Conservation (phyloP, 1,140 invertebrate genomes). For the Plectrocnemia conspersa region DNA sequence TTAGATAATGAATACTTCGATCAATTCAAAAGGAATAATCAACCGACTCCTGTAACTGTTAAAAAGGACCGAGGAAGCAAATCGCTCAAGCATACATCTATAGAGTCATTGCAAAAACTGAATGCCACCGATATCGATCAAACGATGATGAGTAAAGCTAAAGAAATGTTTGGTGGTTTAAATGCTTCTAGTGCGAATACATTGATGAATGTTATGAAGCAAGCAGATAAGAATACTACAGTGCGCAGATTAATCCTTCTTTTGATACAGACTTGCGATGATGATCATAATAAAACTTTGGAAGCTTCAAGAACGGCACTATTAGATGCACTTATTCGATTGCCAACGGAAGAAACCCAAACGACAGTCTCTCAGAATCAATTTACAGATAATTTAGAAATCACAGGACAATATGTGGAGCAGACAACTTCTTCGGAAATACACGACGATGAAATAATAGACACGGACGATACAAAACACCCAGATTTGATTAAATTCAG, state of each 20-base stretch:
- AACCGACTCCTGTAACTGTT: slow-evolving; percentile 34
- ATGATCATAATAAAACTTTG: slow-evolving; percentile 61
- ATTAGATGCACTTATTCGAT: slow-evolving; percentile 61
- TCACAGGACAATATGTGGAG: slow-evolving; percentile 33
- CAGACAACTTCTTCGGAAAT: slow-evolving; percentile 37
- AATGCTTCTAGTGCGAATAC: slow-evolving; percentile 70
- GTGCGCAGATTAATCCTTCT: slow-evolving; percentile 69
- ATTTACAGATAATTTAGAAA: slow-evolving; percentile 25
- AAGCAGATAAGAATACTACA: slow-evolving; percentile 70
- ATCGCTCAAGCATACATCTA: slow-evolving; percentile 22
- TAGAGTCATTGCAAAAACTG: slow-evolving; percentile 28
- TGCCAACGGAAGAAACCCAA: slow-evolving; percentile 53
- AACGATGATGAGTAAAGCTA: slow-evolving; percentile 61
- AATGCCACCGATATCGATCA: slow-evolving; percentile 41
- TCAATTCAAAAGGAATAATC: slow-evolving; percentile 35
- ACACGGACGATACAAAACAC: slow-evolving; percentile 30
- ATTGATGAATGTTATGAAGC: slow-evolving; percentile 72
- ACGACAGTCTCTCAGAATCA: slow-evolving; percentile 46
- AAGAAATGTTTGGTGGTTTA: slow-evolving; percentile 68
- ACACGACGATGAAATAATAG: slow-evolving; percentile 38
- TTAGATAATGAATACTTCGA: slow-evolving; percentile 19
- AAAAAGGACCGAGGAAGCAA: slow-evolving; percentile 35
- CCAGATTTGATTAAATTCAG: slow-evolving; percentile 8
- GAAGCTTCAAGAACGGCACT: slow-evolving; percentile 60
- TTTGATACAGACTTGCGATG: slow-evolving; percentile 70